These are phyloP conservation scores for Nowickia ferox DNA, from an alignment of 2,888 invertebrate genomes.

Conservation along the genomic window DNA sequence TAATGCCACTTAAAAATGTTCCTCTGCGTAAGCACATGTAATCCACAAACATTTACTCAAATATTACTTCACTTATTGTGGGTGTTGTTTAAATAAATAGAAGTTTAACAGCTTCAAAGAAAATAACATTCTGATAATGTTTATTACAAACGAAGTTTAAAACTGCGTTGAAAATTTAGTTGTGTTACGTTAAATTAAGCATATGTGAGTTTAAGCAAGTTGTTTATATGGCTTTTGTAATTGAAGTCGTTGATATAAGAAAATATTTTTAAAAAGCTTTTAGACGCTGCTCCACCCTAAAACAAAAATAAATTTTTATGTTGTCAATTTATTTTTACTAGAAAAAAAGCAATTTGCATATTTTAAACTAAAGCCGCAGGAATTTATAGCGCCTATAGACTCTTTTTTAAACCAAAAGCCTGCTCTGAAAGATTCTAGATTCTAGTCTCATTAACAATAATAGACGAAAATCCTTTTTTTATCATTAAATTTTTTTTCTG, in stretches of 20 bases:
- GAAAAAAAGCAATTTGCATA: background rate
- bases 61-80: background rate
- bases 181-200: background rate
- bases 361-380: no score
- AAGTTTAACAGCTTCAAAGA: background rate
- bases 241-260: background rate
- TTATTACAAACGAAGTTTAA: slow-evolving; percentile 5
- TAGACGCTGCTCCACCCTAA: background rate
- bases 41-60: background rate
- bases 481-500: no score
- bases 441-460: no score
- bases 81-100: background rate
- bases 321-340: background rate
- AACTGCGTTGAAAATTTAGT: background rate
- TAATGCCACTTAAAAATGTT: background rate
- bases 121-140: background rate
- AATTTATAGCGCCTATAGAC: no score
- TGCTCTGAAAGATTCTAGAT: no score
- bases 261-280: background rate
- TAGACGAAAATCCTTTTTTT: background rate
- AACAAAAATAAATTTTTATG: background rate
- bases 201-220: background rate
- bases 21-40: background rate
- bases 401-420: no score
- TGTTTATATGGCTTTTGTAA: background rate